Base-by-base conservation (phyloP, 2,888 invertebrate genomes). In the Tineola bisselliella region DNA sequence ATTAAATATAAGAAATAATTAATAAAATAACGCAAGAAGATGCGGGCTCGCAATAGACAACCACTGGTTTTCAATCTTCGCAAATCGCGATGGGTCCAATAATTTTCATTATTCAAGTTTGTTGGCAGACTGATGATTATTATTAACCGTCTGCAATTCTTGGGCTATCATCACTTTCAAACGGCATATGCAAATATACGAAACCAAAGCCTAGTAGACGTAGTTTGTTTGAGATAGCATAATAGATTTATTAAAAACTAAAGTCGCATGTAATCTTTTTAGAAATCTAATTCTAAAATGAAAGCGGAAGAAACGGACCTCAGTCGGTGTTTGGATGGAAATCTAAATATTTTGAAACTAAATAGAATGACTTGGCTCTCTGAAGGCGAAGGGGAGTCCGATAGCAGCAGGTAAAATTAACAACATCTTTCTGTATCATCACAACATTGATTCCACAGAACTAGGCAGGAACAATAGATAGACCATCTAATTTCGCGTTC, bases 291-390 rank as follows among this genome's bases (percentile, higher is more conserved):
- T 17, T 13, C 48, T 15, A 48, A 13, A 38, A 12, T 13, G n/a
- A 17, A 33, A 4, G 13, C 13, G 33, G 17, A 58, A 33, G 13
- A 58, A n/a, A 15, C 6, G 10, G 58, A 33, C n/a, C 31, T 58
- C 30, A 15, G 58, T 33, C 30, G n/a, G 8, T 15, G 17, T 31
- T 25, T 58, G 25, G 59, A 19, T 33, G 58, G 56, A 44, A 79
- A 77, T 58, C 75, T 79, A 10, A 82, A 78, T 62, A 67, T 81
- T 59, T 65, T 84, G 2, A 78, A 79, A 66, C 65, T 84, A 44
- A 84, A 84, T 0, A 80, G 79, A 72, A 83, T 81, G 80, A 83
- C 79, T 64, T 86, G 86, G 84, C 74, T 86, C 1, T 76, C 77
- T 12, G 82, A 84, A 66, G 72, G 71, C 12, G 71, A 70, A 17